Evolutionary conservation across 1,140 invertebrate genomes (phyloP).

Genomic region (Physella acuta): DNA sequence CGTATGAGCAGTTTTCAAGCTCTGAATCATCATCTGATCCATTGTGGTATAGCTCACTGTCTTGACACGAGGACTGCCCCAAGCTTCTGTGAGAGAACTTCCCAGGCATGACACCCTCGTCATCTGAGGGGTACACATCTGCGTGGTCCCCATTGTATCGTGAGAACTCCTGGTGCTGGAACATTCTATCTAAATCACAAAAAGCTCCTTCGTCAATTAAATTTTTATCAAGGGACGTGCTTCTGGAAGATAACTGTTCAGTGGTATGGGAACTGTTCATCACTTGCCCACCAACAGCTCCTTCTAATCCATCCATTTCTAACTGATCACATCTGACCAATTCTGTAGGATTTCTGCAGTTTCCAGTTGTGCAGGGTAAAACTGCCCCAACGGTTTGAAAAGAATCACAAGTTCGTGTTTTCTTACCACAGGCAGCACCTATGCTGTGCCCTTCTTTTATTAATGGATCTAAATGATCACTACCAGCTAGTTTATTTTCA

Average conservation of each 20-base stretch:
- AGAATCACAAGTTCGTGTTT: neutral
- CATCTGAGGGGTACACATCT: neutral
- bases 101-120: neutral
- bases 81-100: too few species aligned
- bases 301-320: neutral
- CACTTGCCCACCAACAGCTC: conserved; percentile 5
- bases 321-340: neutral
- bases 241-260: neutral
- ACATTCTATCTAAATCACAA: conserved; percentile 36
- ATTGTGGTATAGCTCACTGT: neutral
- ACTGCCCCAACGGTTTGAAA: too few species aligned
- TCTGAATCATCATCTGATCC: conserved; percentile 21
- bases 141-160: conserved; percentile 2
- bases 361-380: neutral
- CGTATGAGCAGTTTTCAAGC: conserved; percentile 13
- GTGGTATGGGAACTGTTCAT: neutral
- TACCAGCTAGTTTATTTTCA: neutral
- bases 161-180: conserved; percentile 26
- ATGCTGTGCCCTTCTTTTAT: neutral
- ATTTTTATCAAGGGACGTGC: conserved; percentile 19
- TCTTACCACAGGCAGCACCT: neutral
- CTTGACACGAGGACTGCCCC: neutral
- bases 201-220: conserved; percentile 38
- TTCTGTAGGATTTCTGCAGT: neutral
- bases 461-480: neutral